These are phyloP conservation scores for Stenodema calcarata DNA, from an alignment of 2,888 invertebrate species.

Conservation along the genomic window DNA sequence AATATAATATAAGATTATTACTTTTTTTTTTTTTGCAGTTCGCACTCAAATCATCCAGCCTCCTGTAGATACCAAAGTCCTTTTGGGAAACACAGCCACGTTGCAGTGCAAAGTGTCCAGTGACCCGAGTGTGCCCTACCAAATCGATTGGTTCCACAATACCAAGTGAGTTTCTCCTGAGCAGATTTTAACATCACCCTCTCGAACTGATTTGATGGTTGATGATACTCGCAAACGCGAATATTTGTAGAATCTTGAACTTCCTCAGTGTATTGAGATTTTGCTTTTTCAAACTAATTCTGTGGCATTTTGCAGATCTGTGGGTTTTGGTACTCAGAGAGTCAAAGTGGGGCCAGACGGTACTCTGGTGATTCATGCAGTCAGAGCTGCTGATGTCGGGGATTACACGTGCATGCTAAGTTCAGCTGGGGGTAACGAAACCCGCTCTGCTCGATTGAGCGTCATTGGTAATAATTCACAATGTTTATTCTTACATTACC, in stretches of 20 bases:
- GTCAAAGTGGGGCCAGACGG: constrained; percentile 81
- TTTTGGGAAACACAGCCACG: constrained; percentile 90
- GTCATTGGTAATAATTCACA: constrained; percentile 68
- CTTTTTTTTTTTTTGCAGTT: constrained; percentile 66
- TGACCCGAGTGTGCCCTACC: constrained; percentile 85
- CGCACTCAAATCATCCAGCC: constrained; percentile 93
- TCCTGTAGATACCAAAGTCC: constrained; percentile 88
- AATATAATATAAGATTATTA: neutral
- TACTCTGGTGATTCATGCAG: constrained; percentile 85
- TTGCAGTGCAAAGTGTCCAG: constrained; percentile 93
- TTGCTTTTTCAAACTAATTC: neutral
- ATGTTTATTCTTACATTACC: neutral
- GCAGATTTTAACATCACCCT: no score
- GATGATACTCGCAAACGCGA: no score
- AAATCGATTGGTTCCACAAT: constrained; percentile 88
- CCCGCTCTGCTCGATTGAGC: constrained; percentile 79
- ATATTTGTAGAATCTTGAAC: no score
- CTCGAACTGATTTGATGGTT: no score
- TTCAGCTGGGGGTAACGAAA: constrained; percentile 92
- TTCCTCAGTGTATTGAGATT: neutral
- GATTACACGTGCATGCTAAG: constrained; percentile 89
- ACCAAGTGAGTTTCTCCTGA: constrained; percentile 67
- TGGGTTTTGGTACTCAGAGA: constrained; percentile 72
- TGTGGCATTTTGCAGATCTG: constrained; percentile 61
- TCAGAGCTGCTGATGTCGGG: constrained; percentile 91